phyloP scores from a whole-genome alignment of 2,888 invertebrate genomes.

The Ethmia dodecea region DNA sequence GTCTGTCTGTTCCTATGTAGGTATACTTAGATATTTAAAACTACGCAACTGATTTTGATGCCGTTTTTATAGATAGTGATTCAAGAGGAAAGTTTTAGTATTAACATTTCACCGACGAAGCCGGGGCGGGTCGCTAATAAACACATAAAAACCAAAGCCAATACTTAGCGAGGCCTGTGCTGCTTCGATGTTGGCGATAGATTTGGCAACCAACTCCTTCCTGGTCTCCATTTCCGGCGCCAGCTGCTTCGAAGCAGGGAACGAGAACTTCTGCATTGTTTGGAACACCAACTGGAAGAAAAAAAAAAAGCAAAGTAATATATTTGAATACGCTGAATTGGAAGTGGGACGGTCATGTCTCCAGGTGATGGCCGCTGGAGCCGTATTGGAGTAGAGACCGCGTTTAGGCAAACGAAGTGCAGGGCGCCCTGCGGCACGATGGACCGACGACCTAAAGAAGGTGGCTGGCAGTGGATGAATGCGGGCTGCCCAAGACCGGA shows the following conservation, averaged over 20 bases:
- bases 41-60: not conserved
- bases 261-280: constrained; percentile 37
- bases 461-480: not conserved
- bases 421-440: not conserved
- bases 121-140: too few species aligned
- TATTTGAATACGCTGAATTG: too few species aligned
- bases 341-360: not conserved
- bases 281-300: constrained; percentile 40
- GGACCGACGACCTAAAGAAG: not conserved
- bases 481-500: not conserved
- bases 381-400: not conserved
- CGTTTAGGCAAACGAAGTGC: not conserved
- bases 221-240: constrained; percentile 36
- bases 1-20: too few species aligned
- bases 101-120: not conserved
- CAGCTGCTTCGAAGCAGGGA: constrained; percentile 28
- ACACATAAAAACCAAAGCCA: not conserved
- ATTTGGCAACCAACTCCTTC: constrained; percentile 27
- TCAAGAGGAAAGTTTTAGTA: not conserved
- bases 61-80: not conserved
- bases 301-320: not conserved
- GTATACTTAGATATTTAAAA: too few species aligned
- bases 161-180: constrained; percentile 23
- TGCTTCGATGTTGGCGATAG: constrained; percentile 25
- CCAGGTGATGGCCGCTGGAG: not conserved